Evolutionary conservation across 2,113 vertebrate genomes (phyloP), one percentile per base, ranked within the genome.

Genomic region (Lepidiolamprologus cunningtoni): DNA sequence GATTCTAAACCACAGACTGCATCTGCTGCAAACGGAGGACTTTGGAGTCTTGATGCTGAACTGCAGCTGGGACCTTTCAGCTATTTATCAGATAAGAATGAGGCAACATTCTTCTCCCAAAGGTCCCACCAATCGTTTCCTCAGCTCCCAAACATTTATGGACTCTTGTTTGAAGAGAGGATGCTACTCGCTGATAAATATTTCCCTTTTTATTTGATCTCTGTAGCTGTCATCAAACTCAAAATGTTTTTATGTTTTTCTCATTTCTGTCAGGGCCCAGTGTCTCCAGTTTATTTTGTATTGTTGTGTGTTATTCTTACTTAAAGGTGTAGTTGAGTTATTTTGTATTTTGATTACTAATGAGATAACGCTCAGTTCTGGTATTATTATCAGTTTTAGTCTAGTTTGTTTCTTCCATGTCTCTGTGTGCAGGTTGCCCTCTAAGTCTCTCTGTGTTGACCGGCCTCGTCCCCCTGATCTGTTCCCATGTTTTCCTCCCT

Each of bases 401-500:
- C 23, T 28, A 28, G 55, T 58, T 16, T 9, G 55, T 58, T 58
- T 28, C 55, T 28, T 16, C 55, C 23, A 28, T 26, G 21, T 26
- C 12, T 57, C 54, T 57, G 1, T 16, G 55, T 58, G n/a, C n/a
- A n/a, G n/a, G n/a, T n/a, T n/a, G n/a, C n/a, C n/a, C n/a, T n/a
- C n/a, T n/a, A n/a, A n/a, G n/a, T n/a, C n/a, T 26, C 12, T 57
- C 54, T 57, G 1, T 16, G 55, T 58, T 58, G 0, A 57, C 21
- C 3, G 21, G 53, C 11, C 11, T 55, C 21, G 13, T 0, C 55
- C 55, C 0, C 4, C 55, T 58, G 14, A 16, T 58, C 55, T 58
- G 55, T 0, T 28, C 7, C 55, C 23, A 0, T 58, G 55, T 28
- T 58, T 1, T 16, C 0, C 23, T 5, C 13, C 23, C 4, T 2